Conservation (phyloP, 1,140 invertebrate genomes). For the Ruditapes philippinarum region DNA sequence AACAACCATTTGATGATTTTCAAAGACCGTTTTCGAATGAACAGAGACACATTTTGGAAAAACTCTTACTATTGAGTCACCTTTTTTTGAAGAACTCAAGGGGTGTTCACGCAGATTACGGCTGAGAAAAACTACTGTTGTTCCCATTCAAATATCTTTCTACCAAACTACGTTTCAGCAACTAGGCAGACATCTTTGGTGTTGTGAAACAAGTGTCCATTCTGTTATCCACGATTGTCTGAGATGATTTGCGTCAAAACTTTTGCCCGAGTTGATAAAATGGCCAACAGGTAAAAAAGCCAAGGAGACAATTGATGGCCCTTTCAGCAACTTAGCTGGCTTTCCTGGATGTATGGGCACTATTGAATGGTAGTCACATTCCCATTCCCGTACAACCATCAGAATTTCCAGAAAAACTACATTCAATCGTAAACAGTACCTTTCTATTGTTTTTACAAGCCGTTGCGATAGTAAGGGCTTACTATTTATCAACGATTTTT, state of each 20-base stretch:
- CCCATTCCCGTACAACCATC: background rate
- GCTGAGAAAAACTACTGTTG: conserved; percentile 11
- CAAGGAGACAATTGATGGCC: background rate
- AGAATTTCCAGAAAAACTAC: conserved; percentile 55
- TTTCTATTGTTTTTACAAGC: conserved; percentile 24
- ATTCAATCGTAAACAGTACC: conserved; percentile 49
- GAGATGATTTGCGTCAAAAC: background rate
- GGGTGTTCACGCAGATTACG: background rate
- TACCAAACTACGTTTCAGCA: background rate
- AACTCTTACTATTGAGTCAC: background rate
- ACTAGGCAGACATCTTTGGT: conserved; percentile 53
- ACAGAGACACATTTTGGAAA: conserved; percentile 25
- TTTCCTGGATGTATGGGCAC: conserved; percentile 31
- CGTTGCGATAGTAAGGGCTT: conserved; percentile 20
- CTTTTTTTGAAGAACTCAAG: background rate
- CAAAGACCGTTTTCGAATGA: conserved; percentile 16
- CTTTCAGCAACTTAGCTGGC: background rate
- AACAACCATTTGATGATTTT: background rate
- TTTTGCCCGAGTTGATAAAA: conserved; percentile 17
- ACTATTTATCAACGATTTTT: background rate
- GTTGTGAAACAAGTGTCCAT: conserved; percentile 50
- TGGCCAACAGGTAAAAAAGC: conserved; percentile 2
- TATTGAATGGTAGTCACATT: conserved; percentile 57
- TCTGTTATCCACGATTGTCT: conserved; percentile 22
- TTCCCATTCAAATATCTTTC: conserved; percentile 16